Evolutionary conservation across 2,888 invertebrate genomes (phyloP).

Genomic region (Imbricaverruca yamaguchii): DNA sequence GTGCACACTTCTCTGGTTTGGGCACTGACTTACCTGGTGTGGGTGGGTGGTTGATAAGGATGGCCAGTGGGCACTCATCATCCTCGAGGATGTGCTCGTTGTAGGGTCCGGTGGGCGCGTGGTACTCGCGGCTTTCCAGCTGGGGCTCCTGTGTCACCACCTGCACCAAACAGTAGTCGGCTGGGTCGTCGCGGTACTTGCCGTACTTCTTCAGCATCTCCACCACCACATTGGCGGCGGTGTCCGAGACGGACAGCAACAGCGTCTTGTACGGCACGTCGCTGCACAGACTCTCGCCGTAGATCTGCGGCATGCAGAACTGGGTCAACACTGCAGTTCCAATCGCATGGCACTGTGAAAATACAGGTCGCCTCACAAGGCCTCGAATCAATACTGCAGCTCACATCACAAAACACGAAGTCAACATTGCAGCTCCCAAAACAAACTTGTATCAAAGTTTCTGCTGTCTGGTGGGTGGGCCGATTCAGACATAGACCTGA

Average conservation of each 20-base stretch:
- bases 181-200: slow-evolving; percentile 77
- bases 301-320: slow-evolving; percentile 53
- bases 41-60: slow-evolving; percentile 80
- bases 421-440: too few species aligned
- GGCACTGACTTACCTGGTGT: slow-evolving; percentile 73
- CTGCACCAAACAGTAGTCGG: slow-evolving; percentile 83
- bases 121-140: slow-evolving; percentile 26
- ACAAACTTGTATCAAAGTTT: too few species aligned
- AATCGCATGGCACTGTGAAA: too few species aligned
- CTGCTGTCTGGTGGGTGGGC: too few species aligned
- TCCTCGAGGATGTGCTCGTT: slow-evolving; percentile 87
- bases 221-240: slow-evolving; percentile 81
- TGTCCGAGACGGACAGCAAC: slow-evolving; percentile 84
- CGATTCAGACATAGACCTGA: too few species aligned
- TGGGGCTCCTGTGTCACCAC: slow-evolving; percentile 28
- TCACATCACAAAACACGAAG: too few species aligned
- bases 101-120: slow-evolving; percentile 34
- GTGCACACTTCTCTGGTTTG: too few species aligned
- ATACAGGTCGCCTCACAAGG: too few species aligned
- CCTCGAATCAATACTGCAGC: too few species aligned
- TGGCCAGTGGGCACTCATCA: slow-evolving; percentile 93
- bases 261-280: slow-evolving; percentile 98
- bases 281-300: slow-evolving; percentile 90
- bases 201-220: slow-evolving; percentile 98
- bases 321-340: too few species aligned